Evolutionary conservation across 1,140 invertebrate genomes (phyloP), one percentile per base, ranked within the genome.

Genomic region (Drosophila tsacasi): DNA sequence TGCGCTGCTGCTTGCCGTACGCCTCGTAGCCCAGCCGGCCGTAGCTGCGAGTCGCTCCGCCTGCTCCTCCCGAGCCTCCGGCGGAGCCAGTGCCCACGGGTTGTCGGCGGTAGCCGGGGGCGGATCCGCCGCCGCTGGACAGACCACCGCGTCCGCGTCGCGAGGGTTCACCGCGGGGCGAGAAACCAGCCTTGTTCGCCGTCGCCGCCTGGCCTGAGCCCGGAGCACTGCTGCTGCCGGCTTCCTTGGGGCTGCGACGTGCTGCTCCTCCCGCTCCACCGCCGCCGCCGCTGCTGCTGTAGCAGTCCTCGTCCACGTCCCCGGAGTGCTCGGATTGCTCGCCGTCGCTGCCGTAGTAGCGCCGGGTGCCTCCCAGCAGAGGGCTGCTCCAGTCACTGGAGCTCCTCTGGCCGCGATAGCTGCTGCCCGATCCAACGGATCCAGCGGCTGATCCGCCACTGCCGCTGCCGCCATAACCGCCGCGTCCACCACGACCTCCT

Each of bases 111-210:
- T 64, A 78, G 12, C 61, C 23, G 19, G 67, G 68, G 0, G 67
- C 46, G 30, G 68, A 67, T 57, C 46, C 46, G 17, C 72, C 68
- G 13, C 54, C 52, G 37, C 76, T 87, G 1, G 73, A 55, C 2
- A 89, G 68, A 44, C 95, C 95, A 60, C 96, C 96, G 47, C 96
- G 94, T 30, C 96, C 97, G 35, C 96, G 95, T 60, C 96, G 93
- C 5, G 97, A 97, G 0, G 97, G 97, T 91, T 97, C 97, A 5
- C 97, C 97, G 17, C 96, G 94, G 0, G 97, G 97, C 13, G 96
- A 95, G 93, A 97, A 97, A 57, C 93, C 78, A 10, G 83, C 79
- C 75, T 81, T 93, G 67, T 75, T 68, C 0, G 50, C 71, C 8
- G 50, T 69, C 8, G 65, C 9, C 5, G 63, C 27, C 47, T 50